A percentile compares a stretch with the other conserved stretches of the same genome.
Conservation (phyloP, 53 echinoderm and acorn worm species). For the Echinarachnius parma region DNA sequence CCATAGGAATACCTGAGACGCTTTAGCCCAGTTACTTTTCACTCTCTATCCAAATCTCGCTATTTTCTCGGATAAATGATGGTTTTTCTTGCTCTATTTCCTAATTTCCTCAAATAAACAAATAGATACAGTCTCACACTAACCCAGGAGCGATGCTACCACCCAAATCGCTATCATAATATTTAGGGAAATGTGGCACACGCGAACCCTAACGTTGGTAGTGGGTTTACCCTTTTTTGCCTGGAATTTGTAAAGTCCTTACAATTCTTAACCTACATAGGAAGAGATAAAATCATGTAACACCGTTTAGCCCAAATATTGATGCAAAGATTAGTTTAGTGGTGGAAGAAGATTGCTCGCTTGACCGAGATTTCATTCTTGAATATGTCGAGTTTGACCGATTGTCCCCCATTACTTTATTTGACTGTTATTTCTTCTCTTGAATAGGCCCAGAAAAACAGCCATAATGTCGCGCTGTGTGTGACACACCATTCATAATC, state of each 20-base stretch:
- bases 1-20: not conserved
- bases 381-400: no score
- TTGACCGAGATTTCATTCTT: slow-evolving; percentile 27
- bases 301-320: slow-evolving; percentile 38
- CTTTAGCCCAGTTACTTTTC: slow-evolving; percentile 16
- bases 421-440: no score
- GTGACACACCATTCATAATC: no score
- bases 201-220: slow-evolving; percentile 11
- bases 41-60: slow-evolving; percentile 5
- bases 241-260: not conserved
- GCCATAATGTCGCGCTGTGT: no score
- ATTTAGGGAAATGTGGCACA: slow-evolving; percentile 37
- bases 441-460: no score
- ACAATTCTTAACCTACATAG: slow-evolving; percentile 35
- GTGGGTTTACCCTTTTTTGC: not conserved
- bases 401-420: no score
- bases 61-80: slow-evolving; percentile 36
- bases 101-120: slow-evolving; percentile 4
- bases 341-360: slow-evolving; percentile 14
- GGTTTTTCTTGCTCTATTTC: slow-evolving; percentile 38
- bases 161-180: slow-evolving; percentile 21
- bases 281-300: slow-evolving; percentile 23
- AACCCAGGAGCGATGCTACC: slow-evolving; percentile 2
- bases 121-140: slow-evolving; percentile 29
- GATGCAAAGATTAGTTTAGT: slow-evolving; percentile 1